phyloP scores from a whole-genome alignment of 2,888 invertebrate genomes.

The Drepana falcataria region DNA sequence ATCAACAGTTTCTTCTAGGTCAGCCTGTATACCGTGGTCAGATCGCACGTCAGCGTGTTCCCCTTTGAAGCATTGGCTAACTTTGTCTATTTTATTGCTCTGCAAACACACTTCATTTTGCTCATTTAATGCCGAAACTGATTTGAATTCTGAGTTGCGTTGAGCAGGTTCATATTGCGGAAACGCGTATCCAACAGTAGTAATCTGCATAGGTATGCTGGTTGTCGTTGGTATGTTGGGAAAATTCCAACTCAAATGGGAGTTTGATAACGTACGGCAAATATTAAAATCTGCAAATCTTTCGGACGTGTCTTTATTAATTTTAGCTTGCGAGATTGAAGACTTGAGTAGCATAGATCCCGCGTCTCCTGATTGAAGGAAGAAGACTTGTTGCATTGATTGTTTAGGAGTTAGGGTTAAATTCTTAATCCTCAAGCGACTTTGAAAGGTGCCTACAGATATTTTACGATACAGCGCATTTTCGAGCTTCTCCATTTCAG shows the following conservation, averaged over 20 bases:
- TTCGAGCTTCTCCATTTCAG: slow-evolving; percentile 39
- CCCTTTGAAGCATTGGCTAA: slow-evolving; percentile 23
- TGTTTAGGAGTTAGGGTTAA: slow-evolving; percentile 53
- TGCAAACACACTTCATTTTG: neutral
- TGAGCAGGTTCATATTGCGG: slow-evolving; percentile 23
- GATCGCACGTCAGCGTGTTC: slow-evolving; percentile 4
- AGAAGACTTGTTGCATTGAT: slow-evolving; percentile 42
- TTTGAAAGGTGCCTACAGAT: slow-evolving; percentile 44
- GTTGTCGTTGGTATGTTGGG: slow-evolving; percentile 31
- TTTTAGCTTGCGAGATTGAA: slow-evolving; percentile 30
- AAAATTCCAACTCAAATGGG: slow-evolving; percentile 38
- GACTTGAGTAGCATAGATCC: slow-evolving; percentile 44
- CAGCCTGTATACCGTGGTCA: slow-evolving; percentile 10
- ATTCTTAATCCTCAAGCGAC: slow-evolving; percentile 48
- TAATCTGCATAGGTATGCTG: slow-evolving; percentile 31
- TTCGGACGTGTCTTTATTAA: slow-evolving; percentile 22
- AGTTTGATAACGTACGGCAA: slow-evolving; percentile 32
- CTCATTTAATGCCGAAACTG: slow-evolving; percentile 13
- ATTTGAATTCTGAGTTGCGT: slow-evolving; percentile 11
- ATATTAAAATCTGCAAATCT: slow-evolving; percentile 28
- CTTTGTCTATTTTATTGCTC: slow-evolving; percentile 15
- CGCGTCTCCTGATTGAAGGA: slow-evolving; percentile 54
- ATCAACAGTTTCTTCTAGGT: neutral
- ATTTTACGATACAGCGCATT: slow-evolving; percentile 39
- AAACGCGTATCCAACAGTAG: slow-evolving; percentile 56